Evolutionary conservation across 2,113 vertebrate species (phyloP).

Genomic region (Chrysemys picta): DNA sequence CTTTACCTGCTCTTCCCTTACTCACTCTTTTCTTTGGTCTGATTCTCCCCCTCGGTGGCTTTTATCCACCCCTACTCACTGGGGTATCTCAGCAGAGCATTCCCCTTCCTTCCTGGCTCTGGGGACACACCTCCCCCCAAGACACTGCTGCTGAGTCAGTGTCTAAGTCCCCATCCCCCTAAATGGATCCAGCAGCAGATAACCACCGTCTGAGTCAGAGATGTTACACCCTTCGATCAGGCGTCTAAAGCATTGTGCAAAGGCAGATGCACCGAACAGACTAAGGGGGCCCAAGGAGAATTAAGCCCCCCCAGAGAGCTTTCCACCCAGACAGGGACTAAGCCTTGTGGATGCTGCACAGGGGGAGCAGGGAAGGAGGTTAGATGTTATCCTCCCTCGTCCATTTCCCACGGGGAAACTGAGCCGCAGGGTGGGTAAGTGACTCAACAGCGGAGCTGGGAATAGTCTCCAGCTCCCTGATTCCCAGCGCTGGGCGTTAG

Average conservation of each 20-base stretch:
- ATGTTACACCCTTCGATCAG: neutral
- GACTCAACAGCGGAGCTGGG: too few relatives aligned
- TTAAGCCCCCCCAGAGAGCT: neutral
- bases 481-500: too few relatives aligned
- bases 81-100: neutral
- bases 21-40: neutral
- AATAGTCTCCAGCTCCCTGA: too few relatives aligned
- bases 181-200: neutral
- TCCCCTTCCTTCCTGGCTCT: neutral
- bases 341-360: neutral
- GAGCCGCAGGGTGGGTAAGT: neutral
- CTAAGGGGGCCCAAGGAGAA: neutral
- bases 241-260: neutral
- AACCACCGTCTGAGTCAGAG: neutral
- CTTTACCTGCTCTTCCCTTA: neutral
- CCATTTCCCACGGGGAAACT: neutral
- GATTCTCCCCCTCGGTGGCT: neutral
- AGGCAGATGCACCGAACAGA: neutral
- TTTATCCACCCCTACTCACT: neutral
- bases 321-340: neutral
- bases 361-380: neutral
- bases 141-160: too few relatives aligned
- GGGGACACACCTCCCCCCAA: neutral
- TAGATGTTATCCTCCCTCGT: neutral
- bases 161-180: too few relatives aligned